These are phyloP conservation scores for Lumbricus terrestris DNA, from an alignment of 2,888 invertebrate genomes.

Conservation along the genomic window DNA sequence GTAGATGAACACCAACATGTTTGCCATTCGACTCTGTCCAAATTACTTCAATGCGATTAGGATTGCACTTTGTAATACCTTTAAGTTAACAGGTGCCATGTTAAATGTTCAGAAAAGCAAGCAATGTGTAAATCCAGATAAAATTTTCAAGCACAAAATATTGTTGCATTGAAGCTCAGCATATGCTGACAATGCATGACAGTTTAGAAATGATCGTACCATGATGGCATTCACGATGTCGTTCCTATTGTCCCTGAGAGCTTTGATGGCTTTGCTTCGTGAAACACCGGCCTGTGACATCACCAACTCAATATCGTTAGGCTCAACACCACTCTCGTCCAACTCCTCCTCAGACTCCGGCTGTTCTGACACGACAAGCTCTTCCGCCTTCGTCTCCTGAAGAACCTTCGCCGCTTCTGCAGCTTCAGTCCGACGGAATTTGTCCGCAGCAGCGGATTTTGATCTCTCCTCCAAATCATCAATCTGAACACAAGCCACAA, in stretches of 20 bases:
- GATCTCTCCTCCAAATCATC: conserved; percentile 97
- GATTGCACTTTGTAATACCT: too few species aligned
- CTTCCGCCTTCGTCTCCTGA: conserved; percentile 41
- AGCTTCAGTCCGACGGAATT: conserved; percentile 79
- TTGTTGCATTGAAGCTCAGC: not conserved
- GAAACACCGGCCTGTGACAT: conserved; percentile 32
- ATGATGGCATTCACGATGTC: conserved; percentile 34
- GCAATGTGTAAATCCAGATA: not conserved
- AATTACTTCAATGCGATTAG: too few species aligned
- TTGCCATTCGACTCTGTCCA: not conserved
- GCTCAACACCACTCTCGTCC: conserved; percentile 29
- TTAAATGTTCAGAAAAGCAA: not conserved
- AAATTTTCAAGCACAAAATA: not conserved
- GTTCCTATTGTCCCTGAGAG: conserved; percentile 28
- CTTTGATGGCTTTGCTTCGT: conserved; percentile 27
- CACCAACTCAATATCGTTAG: conserved; percentile 32
- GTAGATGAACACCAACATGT: not conserved
- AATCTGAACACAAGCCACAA: conserved; percentile 65
- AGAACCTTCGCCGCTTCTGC: conserved; percentile 45
- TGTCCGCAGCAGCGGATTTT: conserved; percentile 94
- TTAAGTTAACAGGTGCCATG: not conserved
- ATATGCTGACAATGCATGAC: not conserved
- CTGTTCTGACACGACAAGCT: not conserved
- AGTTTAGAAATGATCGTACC: conserved; percentile 23
- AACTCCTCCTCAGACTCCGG: conserved; percentile 13